phyloP scores from a whole-genome alignment of 2,797 vertebrate genomes.

The Parauchenoglanis punctatus region DNA sequence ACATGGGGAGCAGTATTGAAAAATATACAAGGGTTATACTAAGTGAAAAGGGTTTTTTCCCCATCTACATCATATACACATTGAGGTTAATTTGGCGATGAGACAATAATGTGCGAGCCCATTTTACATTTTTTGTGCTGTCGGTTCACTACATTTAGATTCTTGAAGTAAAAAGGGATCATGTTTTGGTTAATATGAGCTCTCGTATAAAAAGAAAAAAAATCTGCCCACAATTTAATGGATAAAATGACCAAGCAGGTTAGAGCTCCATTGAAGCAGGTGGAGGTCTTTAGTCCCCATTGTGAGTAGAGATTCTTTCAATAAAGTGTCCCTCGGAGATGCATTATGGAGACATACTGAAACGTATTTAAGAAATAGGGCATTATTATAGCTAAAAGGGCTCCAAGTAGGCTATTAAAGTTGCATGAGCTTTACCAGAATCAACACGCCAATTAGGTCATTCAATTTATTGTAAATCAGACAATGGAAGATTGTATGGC shows the following conservation, averaged over 20 bases:
- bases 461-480: neutral
- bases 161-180: neutral
- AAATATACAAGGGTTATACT: neutral
- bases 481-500: neutral
- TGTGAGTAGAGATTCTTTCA: neutral
- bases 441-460: neutral
- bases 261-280: neutral
- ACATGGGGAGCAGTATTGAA: neutral
- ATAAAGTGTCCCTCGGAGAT: neutral
- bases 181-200: neutral
- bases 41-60: neutral
- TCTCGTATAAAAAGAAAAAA: neutral
- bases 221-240: neutral
- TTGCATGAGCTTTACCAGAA: conserved; percentile 6
- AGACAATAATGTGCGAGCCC: neutral
- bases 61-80: neutral
- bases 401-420: conserved; percentile 6
- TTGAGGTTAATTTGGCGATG: neutral
- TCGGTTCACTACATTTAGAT: neutral
- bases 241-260: neutral
- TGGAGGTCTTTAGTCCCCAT: neutral
- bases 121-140: neutral
- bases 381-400: neutral
- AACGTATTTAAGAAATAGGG: neutral
- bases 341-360: neutral